Percentiles rank a stretch among this genome's conserved stretches.
Conservation (phyloP, 2,888 invertebrate genomes). For the Harpagoxenus sublaevis region DNA sequence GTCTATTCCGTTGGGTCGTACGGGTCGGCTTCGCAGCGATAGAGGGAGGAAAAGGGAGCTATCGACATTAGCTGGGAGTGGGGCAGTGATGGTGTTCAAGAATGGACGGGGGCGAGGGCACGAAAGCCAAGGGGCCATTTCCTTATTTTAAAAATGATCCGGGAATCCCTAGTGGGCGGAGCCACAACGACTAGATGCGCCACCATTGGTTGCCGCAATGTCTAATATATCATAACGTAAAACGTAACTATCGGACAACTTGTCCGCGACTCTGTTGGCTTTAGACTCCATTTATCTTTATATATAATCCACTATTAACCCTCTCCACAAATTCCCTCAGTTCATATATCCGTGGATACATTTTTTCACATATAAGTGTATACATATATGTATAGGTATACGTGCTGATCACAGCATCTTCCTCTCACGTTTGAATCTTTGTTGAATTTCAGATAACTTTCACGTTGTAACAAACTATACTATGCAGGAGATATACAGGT, state of each 20-base stretch:
- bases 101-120: conserved; percentile 13
- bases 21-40: conserved; percentile 27
- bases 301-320: background rate
- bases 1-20: conserved; percentile 70
- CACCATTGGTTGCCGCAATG: conserved; percentile 77
- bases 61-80: conserved; percentile 31
- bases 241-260: conserved; percentile 70
- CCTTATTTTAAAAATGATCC: conserved; percentile 77
- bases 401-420: background rate
- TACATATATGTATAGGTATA: background rate
- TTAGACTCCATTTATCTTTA: conserved; percentile 10
- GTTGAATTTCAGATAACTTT: conserved; percentile 70
- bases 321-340: background rate
- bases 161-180: conserved; percentile 77
- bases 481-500: conserved; percentile 88
- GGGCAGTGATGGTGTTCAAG: conserved; percentile 54
- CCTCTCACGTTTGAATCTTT: background rate
- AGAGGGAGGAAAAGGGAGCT: conserved; percentile 34
- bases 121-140: conserved; percentile 63
- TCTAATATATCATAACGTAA: conserved; percentile 78
- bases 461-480: conserved; percentile 90
- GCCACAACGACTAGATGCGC: conserved; percentile 61
- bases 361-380: background rate
- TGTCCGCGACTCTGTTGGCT: conserved; percentile 41
- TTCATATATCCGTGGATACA: background rate